These are phyloP conservation scores for Orthonevra nobilis DNA, from an alignment of 2,888 invertebrate genomes.

Conservation along the genomic window DNA sequence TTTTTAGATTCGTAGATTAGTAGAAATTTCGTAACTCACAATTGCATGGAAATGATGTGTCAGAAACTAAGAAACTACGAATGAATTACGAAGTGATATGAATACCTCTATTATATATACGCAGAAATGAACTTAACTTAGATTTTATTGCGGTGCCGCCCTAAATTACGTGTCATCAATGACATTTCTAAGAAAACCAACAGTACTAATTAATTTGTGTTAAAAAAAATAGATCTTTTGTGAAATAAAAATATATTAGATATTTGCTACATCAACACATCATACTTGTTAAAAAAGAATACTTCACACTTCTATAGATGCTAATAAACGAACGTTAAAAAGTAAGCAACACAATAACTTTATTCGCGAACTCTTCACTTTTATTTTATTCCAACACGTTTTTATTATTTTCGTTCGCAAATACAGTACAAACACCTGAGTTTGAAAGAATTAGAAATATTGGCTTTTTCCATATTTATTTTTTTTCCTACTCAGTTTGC, in stretches of 20 bases:
- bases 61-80: no score
- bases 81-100: no score
- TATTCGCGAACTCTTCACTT: background rate
- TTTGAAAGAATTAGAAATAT: slow-evolving; percentile 26
- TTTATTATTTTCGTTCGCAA: background rate
- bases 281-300: background rate
- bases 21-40: no score
- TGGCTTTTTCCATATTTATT: background rate
- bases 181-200: slow-evolving; percentile 14
- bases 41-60: no score
- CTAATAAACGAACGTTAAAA: slow-evolving; percentile 12
- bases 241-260: slow-evolving; percentile 45
- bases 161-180: background rate
- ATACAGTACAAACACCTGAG: slow-evolving; percentile 24
- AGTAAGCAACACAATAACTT: slow-evolving; percentile 22
- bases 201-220: slow-evolving; percentile 32
- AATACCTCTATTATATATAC: no score
- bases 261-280: slow-evolving; percentile 32
- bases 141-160: slow-evolving; percentile 14
- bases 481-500: slow-evolving; percentile 17
- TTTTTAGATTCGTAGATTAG: no score
- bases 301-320: slow-evolving; percentile 17
- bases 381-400: no score
- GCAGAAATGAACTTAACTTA: no score
- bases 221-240: slow-evolving; percentile 35